Percentiles rank a stretch among this genome's conserved stretches.
Conservation (phyloP, 2,888 invertebrate species). For the Autographa pulchrina region DNA sequence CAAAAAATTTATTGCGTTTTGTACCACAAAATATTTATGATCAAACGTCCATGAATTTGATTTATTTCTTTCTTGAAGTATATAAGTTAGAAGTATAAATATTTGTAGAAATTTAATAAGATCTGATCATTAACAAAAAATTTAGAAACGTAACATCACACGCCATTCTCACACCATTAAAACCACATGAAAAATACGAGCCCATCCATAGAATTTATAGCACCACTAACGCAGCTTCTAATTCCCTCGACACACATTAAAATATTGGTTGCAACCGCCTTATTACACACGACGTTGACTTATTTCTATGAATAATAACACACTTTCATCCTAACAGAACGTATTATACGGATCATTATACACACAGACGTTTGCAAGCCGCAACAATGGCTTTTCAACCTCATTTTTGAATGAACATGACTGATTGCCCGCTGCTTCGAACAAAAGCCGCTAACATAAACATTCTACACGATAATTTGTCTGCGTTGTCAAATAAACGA, state of each 20-base stretch:
- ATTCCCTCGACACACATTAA: constrained; percentile 71
- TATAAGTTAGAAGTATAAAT: too few species aligned
- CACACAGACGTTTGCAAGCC: constrained; percentile 69
- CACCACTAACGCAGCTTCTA: constrained; percentile 55
- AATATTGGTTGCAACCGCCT: constrained; percentile 69
- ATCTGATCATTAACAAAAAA: constrained; percentile 38
- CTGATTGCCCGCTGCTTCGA: constrained; percentile 82
- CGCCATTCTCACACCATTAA: constrained; percentile 37
- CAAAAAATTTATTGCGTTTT: neutral
- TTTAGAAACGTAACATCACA: constrained; percentile 43
- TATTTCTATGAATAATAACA: constrained; percentile 77
- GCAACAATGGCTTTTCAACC: constrained; percentile 81
- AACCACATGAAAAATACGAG: constrained; percentile 54
- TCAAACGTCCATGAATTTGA: neutral
- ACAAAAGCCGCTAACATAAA: constrained; percentile 82
- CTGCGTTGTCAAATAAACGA: constrained; percentile 56
- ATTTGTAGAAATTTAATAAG: constrained; percentile 23
- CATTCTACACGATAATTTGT: constrained; percentile 77
- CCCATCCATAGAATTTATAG: constrained; percentile 55
- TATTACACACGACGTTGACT: constrained; percentile 74
- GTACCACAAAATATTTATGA: neutral
- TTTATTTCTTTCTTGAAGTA: too few species aligned
- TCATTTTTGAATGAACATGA: constrained; percentile 84
- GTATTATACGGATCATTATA: constrained; percentile 73
- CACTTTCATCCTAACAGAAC: constrained; percentile 74